These are phyloP conservation scores for Planococcus citri DNA, from an alignment of 1,140 invertebrate species.

Conservation along the genomic window DNA sequence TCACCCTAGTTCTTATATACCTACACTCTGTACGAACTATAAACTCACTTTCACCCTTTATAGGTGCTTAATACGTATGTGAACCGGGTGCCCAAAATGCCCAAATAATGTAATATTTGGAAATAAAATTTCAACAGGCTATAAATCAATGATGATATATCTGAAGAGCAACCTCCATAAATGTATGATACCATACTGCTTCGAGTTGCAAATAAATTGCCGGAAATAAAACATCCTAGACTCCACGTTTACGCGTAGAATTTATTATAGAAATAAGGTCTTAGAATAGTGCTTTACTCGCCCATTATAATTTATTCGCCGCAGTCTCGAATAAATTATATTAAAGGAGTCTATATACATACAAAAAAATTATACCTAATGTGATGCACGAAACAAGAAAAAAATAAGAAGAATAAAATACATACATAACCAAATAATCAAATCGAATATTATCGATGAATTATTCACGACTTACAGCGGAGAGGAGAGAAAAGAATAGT, in stretches of 20 bases:
- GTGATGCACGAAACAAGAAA: background rate
- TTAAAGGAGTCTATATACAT: background rate
- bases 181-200: background rate
- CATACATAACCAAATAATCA: background rate
- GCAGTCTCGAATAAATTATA: background rate
- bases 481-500: too few species aligned
- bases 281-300: background rate
- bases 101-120: background rate
- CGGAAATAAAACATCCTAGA: background rate
- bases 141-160: constrained; percentile 1
- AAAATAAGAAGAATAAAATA: too few species aligned
- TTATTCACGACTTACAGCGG: background rate
- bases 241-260: background rate
- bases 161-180: background rate
- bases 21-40: too few species aligned
- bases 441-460: background rate
- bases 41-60: too few species aligned
- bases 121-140: background rate
- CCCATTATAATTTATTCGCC: background rate
- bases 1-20: too few species aligned
- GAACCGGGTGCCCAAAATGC: background rate
- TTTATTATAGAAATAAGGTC: constrained; percentile 3
- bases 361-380: background rate
- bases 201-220: background rate
- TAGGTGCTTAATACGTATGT: too few species aligned